Evolutionary conservation across 2,797 vertebrate species (phyloP).

Genomic region (Sternarchorhynchus goeldii): DNA sequence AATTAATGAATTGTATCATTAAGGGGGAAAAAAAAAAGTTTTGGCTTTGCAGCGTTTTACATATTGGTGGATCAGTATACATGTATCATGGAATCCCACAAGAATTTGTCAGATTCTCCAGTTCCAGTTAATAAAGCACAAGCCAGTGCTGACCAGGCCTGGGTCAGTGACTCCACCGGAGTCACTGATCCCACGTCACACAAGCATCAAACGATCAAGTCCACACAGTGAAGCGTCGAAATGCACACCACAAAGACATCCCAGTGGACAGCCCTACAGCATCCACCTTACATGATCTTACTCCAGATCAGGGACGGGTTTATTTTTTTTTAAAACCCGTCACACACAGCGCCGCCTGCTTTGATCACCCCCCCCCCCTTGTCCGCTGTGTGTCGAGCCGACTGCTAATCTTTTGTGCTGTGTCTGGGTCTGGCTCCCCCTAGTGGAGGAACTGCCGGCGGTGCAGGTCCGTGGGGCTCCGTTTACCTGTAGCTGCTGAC

Average conservation of each 20-base stretch:
- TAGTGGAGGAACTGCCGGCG: neutral
- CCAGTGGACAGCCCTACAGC: too few relatives aligned
- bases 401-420: neutral
- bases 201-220: too few relatives aligned
- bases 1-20: neutral
- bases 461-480: neutral
- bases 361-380: neutral
- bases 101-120: neutral
- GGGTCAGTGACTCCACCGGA: neutral
- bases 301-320: too few relatives aligned
- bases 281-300: neutral
- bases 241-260: too few relatives aligned
- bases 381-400: neutral
- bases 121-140: neutral
- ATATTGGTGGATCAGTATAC: conserved; percentile 1
- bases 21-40: neutral
- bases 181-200: neutral
- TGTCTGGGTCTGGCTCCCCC: neutral
- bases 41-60: neutral
- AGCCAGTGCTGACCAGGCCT: neutral
- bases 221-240: too few relatives aligned
- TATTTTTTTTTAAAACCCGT: neutral
- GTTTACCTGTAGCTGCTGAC: conserved; percentile 81
- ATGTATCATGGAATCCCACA: neutral
- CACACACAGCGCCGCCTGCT: neutral